phyloP scores from a whole-genome alignment of 2,113 vertebrate genomes.

The Brachyhypopomus gauderio region DNA sequence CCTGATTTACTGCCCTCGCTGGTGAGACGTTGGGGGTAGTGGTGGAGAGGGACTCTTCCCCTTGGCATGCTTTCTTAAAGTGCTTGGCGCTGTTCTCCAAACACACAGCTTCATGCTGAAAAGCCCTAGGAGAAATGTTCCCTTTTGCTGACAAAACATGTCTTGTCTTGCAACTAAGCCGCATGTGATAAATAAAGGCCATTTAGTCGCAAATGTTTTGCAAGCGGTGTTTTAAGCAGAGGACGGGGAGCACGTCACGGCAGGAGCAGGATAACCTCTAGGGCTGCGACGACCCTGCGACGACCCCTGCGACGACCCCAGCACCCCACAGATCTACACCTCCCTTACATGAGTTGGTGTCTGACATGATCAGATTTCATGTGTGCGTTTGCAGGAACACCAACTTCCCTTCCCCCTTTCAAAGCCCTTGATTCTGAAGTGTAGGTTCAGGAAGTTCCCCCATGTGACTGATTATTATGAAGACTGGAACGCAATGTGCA shows the following conservation, averaged over 20 bases:
- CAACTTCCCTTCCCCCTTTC: slow-evolving; percentile 30
- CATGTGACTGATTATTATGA: neutral
- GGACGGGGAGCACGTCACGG: neutral
- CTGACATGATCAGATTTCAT: slow-evolving; percentile 3
- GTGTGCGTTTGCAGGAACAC: neutral
- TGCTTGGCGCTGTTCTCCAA: neutral
- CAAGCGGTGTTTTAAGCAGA: neutral
- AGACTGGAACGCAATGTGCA: no score
- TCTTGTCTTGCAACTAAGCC: neutral
- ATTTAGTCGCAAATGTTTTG: neutral
- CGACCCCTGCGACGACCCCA: neutral
- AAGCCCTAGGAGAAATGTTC: neutral
- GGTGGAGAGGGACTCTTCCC: neutral
- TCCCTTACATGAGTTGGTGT: neutral
- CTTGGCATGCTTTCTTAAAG: slow-evolving; percentile 19
- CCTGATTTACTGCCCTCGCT: slow-evolving; percentile 24
- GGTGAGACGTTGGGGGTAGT: neutral
- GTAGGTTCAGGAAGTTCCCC: slow-evolving; percentile 19
- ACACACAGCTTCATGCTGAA: neutral
- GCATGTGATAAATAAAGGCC: neutral
- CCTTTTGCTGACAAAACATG: neutral
- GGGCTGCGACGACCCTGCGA: neutral
- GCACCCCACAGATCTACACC: neutral
- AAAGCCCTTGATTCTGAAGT: neutral
- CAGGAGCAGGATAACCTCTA: neutral